Conservation (phyloP, 2,888 invertebrate genomes). For the Cheilosia vulpina region DNA sequence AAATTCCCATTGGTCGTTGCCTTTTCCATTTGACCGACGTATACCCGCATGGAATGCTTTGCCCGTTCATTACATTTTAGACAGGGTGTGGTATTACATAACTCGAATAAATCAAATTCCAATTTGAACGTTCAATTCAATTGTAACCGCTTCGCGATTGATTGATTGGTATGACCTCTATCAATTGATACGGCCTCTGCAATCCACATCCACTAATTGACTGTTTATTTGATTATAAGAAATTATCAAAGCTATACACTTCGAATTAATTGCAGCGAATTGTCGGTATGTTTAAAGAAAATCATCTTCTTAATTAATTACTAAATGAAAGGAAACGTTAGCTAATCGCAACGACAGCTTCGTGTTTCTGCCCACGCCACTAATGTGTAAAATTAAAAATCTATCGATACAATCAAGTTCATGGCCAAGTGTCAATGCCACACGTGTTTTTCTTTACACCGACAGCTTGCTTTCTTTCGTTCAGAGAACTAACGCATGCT, state of each 20-base stretch:
- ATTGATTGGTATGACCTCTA: constrained; percentile 65
- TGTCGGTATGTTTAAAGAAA: neutral
- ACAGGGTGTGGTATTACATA: neutral
- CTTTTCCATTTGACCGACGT: no score
- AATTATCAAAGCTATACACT: neutral
- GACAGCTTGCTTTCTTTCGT: neutral
- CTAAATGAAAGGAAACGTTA: neutral
- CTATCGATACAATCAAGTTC: constrained; percentile 59
- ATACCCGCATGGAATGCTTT: neutral
- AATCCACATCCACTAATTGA: constrained; percentile 18
- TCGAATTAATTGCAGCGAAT: neutral
- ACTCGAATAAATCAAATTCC: constrained; percentile 1
- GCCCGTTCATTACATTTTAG: neutral
- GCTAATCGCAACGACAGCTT: neutral
- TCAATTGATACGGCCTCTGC: constrained; percentile 33
- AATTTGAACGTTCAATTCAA: constrained; percentile 22
- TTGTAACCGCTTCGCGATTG: constrained; percentile 22
- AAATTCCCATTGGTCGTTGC: no score
- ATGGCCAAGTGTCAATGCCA: constrained; percentile 50
- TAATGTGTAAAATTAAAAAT: constrained; percentile 9
- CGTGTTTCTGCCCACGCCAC: constrained; percentile 22
- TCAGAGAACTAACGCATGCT: constrained; percentile 37
- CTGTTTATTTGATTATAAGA: constrained; percentile 39
- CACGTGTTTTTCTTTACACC: constrained; percentile 15
- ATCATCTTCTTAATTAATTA: constrained; percentile 22